phyloP scores from a whole-genome alignment of 2,113 vertebrate genomes.

The Cisticola juncidis region DNA sequence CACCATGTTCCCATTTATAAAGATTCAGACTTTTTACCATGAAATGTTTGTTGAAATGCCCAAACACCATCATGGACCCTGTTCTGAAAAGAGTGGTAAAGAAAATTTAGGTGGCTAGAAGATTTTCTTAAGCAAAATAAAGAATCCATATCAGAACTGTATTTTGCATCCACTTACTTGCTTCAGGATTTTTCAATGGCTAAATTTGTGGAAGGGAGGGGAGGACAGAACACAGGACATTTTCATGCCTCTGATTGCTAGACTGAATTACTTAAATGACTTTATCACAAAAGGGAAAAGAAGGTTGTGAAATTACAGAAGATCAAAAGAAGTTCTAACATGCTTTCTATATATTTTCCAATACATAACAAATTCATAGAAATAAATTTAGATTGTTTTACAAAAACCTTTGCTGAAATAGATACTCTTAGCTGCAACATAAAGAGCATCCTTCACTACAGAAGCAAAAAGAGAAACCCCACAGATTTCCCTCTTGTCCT shows the following conservation, averaged over 20 bases:
- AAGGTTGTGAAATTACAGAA: not conserved
- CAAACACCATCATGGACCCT: not conserved
- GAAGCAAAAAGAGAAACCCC: not conserved
- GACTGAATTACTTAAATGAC: not conserved
- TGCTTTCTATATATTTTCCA: not conserved
- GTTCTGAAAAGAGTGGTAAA: not conserved
- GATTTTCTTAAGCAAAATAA: not conserved
- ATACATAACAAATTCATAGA: not conserved
- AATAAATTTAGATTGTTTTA: not conserved
- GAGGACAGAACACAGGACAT: not conserved
- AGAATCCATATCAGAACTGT: not conserved
- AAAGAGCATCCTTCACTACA: not conserved
- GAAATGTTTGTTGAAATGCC: not conserved
- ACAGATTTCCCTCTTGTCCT: not conserved
- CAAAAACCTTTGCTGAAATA: not conserved
- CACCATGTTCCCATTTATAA: not conserved
- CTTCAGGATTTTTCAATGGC: not conserved
- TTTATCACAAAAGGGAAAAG: not conserved
- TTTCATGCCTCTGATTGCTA: not conserved
- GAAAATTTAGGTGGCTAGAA: not conserved
- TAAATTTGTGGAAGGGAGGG: not conserved
- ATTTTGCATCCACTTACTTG: not conserved
- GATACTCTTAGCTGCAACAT: not conserved
- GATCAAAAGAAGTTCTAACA: not conserved
- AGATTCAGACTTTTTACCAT: not conserved